These are phyloP conservation scores for Microctonus aethiopoides DNA, from an alignment of 2,888 invertebrate genomes.

Conservation along the genomic window DNA sequence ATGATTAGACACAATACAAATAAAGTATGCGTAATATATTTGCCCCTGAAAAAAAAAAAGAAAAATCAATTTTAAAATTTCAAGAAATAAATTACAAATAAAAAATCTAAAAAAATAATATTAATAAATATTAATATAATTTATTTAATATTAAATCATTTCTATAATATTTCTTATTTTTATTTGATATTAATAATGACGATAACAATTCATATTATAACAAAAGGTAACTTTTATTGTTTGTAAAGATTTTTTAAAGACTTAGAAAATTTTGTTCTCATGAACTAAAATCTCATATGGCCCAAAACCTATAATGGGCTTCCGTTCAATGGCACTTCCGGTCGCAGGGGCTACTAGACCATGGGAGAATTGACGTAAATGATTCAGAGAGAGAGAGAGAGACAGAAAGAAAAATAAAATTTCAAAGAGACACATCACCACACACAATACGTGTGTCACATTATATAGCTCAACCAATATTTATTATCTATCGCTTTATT, in stretches of 20 bases:
- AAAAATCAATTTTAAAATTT: neutral
- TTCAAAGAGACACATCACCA: too few relatives aligned
- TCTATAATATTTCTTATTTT: neutral
- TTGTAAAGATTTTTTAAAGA: slow-evolving; percentile 35
- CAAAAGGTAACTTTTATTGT: neutral
- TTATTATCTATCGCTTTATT: slow-evolving; percentile 29
- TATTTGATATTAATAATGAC: neutral
- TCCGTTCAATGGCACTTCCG: slow-evolving; percentile 61
- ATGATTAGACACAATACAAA: neutral
- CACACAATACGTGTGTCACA: too few relatives aligned
- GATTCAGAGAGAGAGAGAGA: slow-evolving; percentile 10
- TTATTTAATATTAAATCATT: slow-evolving; percentile 19
- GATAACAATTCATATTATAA: neutral
- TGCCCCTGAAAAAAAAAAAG: neutral
- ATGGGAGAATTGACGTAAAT: slow-evolving; percentile 28
- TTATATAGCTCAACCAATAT: slow-evolving; percentile 39
- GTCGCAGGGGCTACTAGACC: slow-evolving; percentile 48
- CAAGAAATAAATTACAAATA: neutral
- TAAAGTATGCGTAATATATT: neutral
- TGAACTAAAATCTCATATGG: slow-evolving; percentile 41
- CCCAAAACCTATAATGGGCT: slow-evolving; percentile 56
- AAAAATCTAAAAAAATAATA: neutral
- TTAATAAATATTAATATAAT: slow-evolving; percentile 29
- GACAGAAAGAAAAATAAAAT: slow-evolving; percentile 17
- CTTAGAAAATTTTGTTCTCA: slow-evolving; percentile 54